These are phyloP conservation scores for Cetonia aurata DNA, from an alignment of 2,888 invertebrate genomes.

Conservation along the genomic window DNA sequence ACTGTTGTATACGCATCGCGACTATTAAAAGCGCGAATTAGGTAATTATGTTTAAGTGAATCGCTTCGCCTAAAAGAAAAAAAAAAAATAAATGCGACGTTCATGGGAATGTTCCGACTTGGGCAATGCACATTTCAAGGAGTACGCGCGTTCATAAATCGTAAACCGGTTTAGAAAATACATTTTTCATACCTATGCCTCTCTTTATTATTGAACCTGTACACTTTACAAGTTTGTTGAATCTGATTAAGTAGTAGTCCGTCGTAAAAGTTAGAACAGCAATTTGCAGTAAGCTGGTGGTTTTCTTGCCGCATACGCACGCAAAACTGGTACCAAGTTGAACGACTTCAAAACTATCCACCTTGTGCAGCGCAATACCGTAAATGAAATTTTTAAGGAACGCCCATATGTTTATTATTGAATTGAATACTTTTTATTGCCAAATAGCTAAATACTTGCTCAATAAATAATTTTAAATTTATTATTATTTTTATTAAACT, in stretches of 20 bases:
- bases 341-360: constrained; percentile 28
- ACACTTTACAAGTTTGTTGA: constrained; percentile 40
- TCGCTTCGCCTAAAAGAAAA: constrained; percentile 2
- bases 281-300: constrained; percentile 27
- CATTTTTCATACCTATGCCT: constrained; percentile 37
- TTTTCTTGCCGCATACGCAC: constrained; percentile 23
- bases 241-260: constrained; percentile 31
- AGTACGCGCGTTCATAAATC: constrained; percentile 9
- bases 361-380: constrained; percentile 15
- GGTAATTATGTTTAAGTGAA: constrained; percentile 26
- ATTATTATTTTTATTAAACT: too few species aligned
- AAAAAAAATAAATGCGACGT: constrained; percentile 12
- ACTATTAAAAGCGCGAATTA: constrained; percentile 1
- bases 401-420: neutral
- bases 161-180: constrained; percentile 37
- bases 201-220: constrained; percentile 39
- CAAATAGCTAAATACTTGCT: neutral
- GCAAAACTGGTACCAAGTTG: constrained; percentile 21
- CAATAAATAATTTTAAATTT: too few species aligned
- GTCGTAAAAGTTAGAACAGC: constrained; percentile 36
- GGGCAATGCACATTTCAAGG: constrained; percentile 5
- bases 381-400: constrained; percentile 2
- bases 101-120: constrained; percentile 18
- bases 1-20: neutral
- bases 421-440: neutral